Evolutionary conservation across 2,888 invertebrate genomes (phyloP), one percentile per base, ranked within the genome.

Genomic region (Allygus modestus): DNA sequence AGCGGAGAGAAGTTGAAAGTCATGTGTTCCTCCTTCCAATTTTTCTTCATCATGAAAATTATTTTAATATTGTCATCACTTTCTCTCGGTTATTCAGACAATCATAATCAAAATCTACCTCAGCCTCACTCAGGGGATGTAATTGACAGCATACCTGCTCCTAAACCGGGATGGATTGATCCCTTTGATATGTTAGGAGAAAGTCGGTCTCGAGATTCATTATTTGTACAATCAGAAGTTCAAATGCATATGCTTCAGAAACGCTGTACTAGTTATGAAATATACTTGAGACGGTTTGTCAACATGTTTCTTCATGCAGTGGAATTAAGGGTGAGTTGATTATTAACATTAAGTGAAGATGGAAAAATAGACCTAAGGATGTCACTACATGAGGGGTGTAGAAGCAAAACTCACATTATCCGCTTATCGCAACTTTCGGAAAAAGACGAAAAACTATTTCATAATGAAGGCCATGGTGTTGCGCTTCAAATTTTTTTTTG

Each of bases 161-260:
- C 71, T 20, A 71, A 41, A 71, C 71, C 71, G n/a, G 71, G 71
- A 9, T 71, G 71, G 71, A 23, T 71, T 20, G 71, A 71, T 20
- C 71, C 71, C 9, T 71, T 71, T 71, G 71, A 71, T 71, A 71
- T 71, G 41, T 41, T 71, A 5, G 71, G 41, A 41, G 71, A 71
- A 20, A 41, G 23, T 20, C 11, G 1, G 1, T 28, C 20, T 41
- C 7, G 5, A 1, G 41, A 71, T 71, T 11, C 20, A 0, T 41
- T 71, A 41, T 71, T 71, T 20, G 41, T 41, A 12, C 71, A 41
- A 71, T 20, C 33, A 1, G 71, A 71, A 0, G 41, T 71, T 9
- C 20, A 71, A 37, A 71, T 37, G 20, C 33, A 71, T 31, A n/a
- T 11, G 0, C 41, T 71, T 15, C 1, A 71, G 71, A 41, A 41